These are phyloP conservation scores for Cepaea nemoralis DNA, from an alignment of 1,140 invertebrate species.

Conservation along the genomic window DNA sequence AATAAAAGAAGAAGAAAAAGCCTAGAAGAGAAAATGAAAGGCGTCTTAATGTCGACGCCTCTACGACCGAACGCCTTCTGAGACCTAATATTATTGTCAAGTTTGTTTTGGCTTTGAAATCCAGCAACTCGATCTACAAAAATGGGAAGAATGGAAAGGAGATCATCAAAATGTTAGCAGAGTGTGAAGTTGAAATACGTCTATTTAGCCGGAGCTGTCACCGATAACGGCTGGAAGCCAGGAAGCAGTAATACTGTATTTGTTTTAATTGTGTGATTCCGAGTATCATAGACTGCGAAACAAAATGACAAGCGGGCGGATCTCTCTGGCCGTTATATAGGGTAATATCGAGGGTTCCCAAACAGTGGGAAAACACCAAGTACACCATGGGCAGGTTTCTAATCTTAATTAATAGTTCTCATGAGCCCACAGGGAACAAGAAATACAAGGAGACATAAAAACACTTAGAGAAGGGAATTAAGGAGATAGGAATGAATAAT, in stretches of 20 bases:
- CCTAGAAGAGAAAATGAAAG: neutral
- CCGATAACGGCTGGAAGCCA: too few relatives aligned
- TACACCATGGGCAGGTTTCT: too few relatives aligned
- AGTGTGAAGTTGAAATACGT: neutral
- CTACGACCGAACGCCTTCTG: neutral
- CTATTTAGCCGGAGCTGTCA: neutral
- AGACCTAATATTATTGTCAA: neutral
- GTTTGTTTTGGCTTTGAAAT: neutral
- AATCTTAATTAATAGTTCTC: too few relatives aligned
- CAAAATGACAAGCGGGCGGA: neutral
- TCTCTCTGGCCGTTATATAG: too few relatives aligned
- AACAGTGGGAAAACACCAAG: too few relatives aligned
- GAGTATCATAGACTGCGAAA: neutral
- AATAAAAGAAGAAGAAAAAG: neutral
- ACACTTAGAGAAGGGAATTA: too few relatives aligned
- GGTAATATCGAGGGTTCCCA: too few relatives aligned
- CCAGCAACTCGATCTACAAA: neutral
- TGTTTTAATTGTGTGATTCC: conserved; percentile 12
- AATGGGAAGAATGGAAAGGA: neutral
- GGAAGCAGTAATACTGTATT: neutral
- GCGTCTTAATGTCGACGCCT: neutral
- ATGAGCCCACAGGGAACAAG: too few relatives aligned
- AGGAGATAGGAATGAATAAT: too few relatives aligned
- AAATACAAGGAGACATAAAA: too few relatives aligned
- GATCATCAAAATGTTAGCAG: conserved; percentile 21